Base-by-base conservation (phyloP, 2,797 vertebrate species). In the Micrastur ruficollis region DNA sequence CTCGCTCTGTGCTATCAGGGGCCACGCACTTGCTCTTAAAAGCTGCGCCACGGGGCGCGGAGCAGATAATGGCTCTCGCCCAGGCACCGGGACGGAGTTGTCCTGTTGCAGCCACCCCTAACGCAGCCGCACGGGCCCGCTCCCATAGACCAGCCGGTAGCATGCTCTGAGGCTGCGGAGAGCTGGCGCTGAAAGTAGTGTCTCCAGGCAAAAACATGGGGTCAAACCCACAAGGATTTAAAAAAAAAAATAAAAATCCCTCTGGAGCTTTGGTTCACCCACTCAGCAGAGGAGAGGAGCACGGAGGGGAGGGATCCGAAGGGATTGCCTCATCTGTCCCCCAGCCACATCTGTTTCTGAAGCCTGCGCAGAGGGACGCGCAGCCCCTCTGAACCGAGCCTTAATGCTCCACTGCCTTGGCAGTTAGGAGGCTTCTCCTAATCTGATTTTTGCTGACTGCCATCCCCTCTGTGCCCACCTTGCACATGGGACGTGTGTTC, bases 1-100 rank as follows among this genome's bases (percentile, higher is more conserved):
- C 47, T 76, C 52, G 53, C 73, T 18, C 71, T 5, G 2, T 25
- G 91, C 89, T 97, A 97, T 97, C 97, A 90, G 61, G 78, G 68
- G 38, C 79, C n/a, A 1, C 0, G 55, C 96, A 95, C 86, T 92
- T 13, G 83, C 18, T 85, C 9, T 4, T 32, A 14, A 73, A 89
- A 84, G 91, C 94, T 15, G 75, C 80, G 90, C 88, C 34, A 29
- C 8, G 10, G 86, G 79, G 88, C 2, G 81, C 40, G 94, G 85
- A 61, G 79, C 68, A 82, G 96, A 97, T 97, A 97, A 86, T 62
- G 83, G 58, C 8, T 73, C 66, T 79, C 36, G 11, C 8, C 50
- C 46, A 25, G 6, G 3, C 72, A 13, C 38, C 4, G 22, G 86
- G 42, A 32, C 46, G 36, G 84, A 27, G n/a, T 0, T 31, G 56